Evolutionary conservation across 2,113 vertebrate genomes (phyloP).

Genomic region (Lipotes vexillifer): DNA sequence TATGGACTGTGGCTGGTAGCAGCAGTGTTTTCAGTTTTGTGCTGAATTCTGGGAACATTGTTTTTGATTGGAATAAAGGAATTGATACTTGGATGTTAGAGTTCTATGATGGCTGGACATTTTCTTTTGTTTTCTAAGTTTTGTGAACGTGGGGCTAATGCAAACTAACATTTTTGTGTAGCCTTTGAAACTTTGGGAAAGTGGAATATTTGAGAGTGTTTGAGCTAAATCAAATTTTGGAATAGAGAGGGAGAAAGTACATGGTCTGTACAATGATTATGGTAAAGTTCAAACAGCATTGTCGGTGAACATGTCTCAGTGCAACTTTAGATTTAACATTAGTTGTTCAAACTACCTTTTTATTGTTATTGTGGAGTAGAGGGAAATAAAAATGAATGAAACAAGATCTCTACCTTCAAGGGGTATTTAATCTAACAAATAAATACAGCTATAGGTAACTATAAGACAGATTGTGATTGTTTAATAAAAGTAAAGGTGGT

Average conservation of each 20-base stretch:
- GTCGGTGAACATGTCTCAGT: background rate
- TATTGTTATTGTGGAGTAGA: background rate
- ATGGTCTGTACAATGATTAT: background rate
- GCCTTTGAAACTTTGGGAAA: background rate
- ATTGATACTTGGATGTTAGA: background rate
- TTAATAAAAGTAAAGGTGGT: background rate
- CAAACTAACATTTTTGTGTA: background rate
- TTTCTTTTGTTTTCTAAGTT: slow-evolving; percentile 12
- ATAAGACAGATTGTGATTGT: background rate
- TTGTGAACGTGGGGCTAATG: background rate
- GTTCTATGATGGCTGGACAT: background rate
- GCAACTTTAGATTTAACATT: background rate
- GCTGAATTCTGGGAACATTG: background rate
- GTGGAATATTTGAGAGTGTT: background rate
- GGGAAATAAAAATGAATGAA: slow-evolving; percentile 22
- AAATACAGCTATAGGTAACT: background rate
- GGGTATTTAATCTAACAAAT: background rate
- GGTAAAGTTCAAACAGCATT: background rate
- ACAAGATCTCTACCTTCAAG: background rate
- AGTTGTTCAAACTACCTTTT: background rate
- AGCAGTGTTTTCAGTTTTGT: background rate
- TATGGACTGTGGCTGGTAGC: background rate
- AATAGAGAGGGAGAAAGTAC: background rate
- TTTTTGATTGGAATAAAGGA: slow-evolving; percentile 7
- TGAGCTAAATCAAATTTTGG: background rate